Evolutionary conservation across 2,888 invertebrate species (phyloP), one percentile per base, ranked within the genome.

Genomic region (Glaucopsyche alexis): DNA sequence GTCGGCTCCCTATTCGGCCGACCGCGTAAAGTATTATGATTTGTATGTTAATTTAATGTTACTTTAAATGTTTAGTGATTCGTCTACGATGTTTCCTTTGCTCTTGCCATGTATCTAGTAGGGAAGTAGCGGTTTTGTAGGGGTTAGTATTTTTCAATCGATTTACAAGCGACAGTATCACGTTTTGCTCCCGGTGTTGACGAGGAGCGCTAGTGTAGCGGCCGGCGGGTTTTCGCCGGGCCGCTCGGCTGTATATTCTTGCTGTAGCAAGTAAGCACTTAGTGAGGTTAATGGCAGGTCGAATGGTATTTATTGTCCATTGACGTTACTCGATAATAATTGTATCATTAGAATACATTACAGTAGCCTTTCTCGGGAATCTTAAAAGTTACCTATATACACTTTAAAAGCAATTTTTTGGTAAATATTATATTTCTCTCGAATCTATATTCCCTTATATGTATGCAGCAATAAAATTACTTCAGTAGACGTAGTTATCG

Each of bases 281-380:
- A 87, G 91, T 87, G 89, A 88, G 85, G 87, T 86, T 85, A 84
- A 84, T 89, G 91, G 88, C 90, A 87, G 84, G 91, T 91, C 91
- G 89, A 88, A 89, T 91, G 91, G 90, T 91, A 91, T 91, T 85
- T 92, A 90, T 92, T 92, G 91, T 93, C 92, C 92, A 90, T 92
- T 91, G 91, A 90, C 91, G 87, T 91, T 89, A 90, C 88, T 90
- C 85, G 92, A 92, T 92, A 92, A 93, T 93, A 92, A 92, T 92
- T 91, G 91, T 93, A 92, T 93, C 91, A 91, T 91, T 92, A 92
- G 91, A 91, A 90, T 92, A 92, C 91, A 92, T 91, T 90, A 90
- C 91, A 88, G 91, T 93, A 93, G 93, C 90, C 91, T 91, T 91
- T 92, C 91, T 91, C 89, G 87, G 86, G 87, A 90, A 90, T 91